These are phyloP conservation scores for Apodemia duryi DNA, from an alignment of 2,888 invertebrate genomes.

Conservation along the genomic window DNA sequence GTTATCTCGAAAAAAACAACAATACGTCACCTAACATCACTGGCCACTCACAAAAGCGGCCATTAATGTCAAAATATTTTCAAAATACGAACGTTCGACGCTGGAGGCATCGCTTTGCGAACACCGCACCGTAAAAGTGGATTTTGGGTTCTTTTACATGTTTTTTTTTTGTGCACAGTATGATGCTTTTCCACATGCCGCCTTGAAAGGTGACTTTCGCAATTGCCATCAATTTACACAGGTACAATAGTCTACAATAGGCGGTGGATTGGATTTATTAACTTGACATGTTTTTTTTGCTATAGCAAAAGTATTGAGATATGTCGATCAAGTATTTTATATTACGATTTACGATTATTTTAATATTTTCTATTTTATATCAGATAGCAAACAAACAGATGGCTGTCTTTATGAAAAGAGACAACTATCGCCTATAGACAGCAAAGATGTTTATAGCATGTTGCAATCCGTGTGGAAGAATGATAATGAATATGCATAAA, in stretches of 20 bases:
- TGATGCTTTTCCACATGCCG: conserved; percentile 33
- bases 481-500: too few relatives aligned
- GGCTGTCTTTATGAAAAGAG: too few relatives aligned
- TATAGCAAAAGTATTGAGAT: background rate
- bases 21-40: conserved; percentile 55
- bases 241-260: conserved; percentile 22
- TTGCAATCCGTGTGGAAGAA: too few relatives aligned
- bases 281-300: conserved; percentile 14
- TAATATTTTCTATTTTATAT: background rate
- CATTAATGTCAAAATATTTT: conserved; percentile 78
- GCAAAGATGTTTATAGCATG: too few relatives aligned
- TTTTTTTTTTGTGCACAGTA: conserved; percentile 29
- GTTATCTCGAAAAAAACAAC: conserved; percentile 40
- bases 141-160: conserved; percentile 26
- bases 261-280: conserved; percentile 13
- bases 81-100: conserved; percentile 64
- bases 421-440: too few relatives aligned
- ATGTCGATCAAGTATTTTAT: background rate
- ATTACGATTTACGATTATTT: background rate
- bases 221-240: conserved; percentile 32
- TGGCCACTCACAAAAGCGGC: conserved; percentile 54
- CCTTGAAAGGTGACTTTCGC: conserved; percentile 29
- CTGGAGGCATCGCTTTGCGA: conserved; percentile 56
- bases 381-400: too few relatives aligned
- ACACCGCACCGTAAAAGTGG: conserved; percentile 41